Evolutionary conservation across 2,888 invertebrate genomes (phyloP).

Genomic region (Ceramica pisi): DNA sequence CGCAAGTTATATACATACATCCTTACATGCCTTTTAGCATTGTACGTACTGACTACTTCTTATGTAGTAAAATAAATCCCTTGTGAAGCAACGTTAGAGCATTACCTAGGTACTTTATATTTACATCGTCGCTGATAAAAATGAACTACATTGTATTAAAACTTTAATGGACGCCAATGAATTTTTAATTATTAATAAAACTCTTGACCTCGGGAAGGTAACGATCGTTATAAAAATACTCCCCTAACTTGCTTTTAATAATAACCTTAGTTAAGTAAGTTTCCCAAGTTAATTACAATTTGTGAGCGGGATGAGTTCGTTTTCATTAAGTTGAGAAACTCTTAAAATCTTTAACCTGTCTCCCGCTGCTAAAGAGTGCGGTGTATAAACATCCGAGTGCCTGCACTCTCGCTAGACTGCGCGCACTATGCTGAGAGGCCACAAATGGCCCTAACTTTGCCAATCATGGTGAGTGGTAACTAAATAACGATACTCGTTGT

Average conservation of each 20-base stretch:
- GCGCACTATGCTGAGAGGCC: conserved; percentile 1
- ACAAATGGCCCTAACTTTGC: too few species aligned
- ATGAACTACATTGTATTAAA: conserved; percentile 56
- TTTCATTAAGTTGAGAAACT: conserved; percentile 52
- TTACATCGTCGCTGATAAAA: conserved; percentile 48
- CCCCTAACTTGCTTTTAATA: conserved; percentile 54
- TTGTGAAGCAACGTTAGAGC: conserved; percentile 18
- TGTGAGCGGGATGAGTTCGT: conserved; percentile 44
- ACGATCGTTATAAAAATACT: conserved; percentile 54
- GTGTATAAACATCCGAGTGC: neutral
- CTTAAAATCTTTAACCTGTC: conserved; percentile 51
- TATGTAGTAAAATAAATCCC: too few species aligned
- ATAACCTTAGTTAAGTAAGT: too few species aligned
- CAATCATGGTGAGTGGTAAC: neutral
- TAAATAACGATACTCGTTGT: too few species aligned
- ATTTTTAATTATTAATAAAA: conserved; percentile 61
- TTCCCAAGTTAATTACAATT: conserved; percentile 63
- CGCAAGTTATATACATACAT: too few species aligned
- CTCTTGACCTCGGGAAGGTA: conserved; percentile 43
- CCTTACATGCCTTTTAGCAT: too few species aligned
- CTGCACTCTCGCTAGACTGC: neutral
- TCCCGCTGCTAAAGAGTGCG: neutral
- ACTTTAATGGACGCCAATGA: conserved; percentile 54
- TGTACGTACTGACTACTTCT: too few species aligned
- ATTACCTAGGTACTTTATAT: conserved; percentile 59